Conservation (phyloP, 2,113 vertebrate species). For the Sapayoa aenigma region DNA sequence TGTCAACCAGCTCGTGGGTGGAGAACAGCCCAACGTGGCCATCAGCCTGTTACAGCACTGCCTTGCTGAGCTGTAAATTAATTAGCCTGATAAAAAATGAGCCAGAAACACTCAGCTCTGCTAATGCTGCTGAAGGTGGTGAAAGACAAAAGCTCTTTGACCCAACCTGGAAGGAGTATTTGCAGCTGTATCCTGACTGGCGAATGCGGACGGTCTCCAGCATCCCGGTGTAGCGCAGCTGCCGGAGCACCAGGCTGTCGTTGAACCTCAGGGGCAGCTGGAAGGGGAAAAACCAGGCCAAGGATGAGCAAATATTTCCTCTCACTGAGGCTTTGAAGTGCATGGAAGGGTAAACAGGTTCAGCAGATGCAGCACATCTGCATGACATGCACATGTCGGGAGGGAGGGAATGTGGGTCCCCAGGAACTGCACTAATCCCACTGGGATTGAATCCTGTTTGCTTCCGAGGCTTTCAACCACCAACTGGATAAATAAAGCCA, state of each 20-base stretch:
- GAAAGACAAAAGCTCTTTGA: not conserved
- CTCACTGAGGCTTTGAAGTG: not conserved
- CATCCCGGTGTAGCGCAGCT: constrained; percentile 98
- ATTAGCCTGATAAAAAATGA: not conserved
- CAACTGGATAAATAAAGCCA: not conserved
- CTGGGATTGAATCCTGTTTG: not conserved
- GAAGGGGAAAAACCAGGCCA: constrained; percentile 4
- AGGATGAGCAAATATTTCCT: not conserved
- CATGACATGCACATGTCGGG: accelerated
- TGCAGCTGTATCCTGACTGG: constrained; percentile 95
- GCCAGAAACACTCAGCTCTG: not conserved
- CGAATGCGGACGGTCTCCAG: constrained; percentile 96
- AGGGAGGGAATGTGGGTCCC: not conserved
- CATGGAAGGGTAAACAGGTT: not conserved
- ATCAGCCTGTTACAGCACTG: not conserved
- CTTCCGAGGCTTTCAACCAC: not conserved
- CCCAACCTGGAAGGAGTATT: constrained; percentile 92
- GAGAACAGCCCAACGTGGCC: too few species aligned
- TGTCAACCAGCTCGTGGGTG: not conserved
- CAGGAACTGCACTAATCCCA: not conserved
- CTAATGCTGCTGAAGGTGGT: not conserved
- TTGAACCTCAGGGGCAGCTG: constrained; percentile 92
- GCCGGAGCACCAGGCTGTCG: constrained; percentile 90
- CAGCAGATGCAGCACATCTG: not conserved
- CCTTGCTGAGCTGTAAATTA: not conserved